These are phyloP conservation scores for Drosophila nasuta DNA, from an alignment of 1,140 invertebrate genomes.

Conservation along the genomic window DNA sequence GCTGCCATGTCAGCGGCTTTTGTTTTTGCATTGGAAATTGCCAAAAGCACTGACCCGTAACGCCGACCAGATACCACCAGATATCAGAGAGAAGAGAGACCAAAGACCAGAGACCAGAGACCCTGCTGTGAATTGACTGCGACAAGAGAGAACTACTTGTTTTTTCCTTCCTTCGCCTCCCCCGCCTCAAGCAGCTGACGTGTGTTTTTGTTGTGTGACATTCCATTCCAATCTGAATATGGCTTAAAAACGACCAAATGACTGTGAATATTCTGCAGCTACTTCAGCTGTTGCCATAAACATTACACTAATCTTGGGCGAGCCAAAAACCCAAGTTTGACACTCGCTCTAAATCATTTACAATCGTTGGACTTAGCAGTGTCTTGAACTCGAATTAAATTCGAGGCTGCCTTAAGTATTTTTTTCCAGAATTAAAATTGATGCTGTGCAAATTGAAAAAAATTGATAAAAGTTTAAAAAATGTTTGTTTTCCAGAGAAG, in stretches of 20 bases:
- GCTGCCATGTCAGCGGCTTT: conserved; percentile 67
- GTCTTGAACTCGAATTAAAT: background rate
- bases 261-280: conserved; percentile 8
- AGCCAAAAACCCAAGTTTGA: background rate
- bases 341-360: conserved; percentile 7
- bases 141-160: no score
- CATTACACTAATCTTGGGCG: conserved; percentile 7
- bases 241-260: conserved; percentile 12
- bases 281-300: conserved; percentile 14
- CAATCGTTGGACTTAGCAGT: background rate
- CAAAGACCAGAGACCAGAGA: conserved; percentile 42
- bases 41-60: conserved; percentile 66
- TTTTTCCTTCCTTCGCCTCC: no score
- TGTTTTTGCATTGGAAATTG: conserved; percentile 63
- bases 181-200: conserved; percentile 3
- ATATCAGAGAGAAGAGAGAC: conserved; percentile 22
- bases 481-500: no score
- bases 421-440: background rate
- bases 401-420: no score
- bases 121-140: conserved; percentile 17
- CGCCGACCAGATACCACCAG: conserved; percentile 54
- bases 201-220: background rate
- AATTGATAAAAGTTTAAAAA: no score
- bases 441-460: no score
- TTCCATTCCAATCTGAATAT: background rate